Percentiles rank a stretch among this genome's conserved stretches.
Evolutionary conservation across 2,797 vertebrate genomes (phyloP).

Genomic region (Lophius americanus): DNA sequence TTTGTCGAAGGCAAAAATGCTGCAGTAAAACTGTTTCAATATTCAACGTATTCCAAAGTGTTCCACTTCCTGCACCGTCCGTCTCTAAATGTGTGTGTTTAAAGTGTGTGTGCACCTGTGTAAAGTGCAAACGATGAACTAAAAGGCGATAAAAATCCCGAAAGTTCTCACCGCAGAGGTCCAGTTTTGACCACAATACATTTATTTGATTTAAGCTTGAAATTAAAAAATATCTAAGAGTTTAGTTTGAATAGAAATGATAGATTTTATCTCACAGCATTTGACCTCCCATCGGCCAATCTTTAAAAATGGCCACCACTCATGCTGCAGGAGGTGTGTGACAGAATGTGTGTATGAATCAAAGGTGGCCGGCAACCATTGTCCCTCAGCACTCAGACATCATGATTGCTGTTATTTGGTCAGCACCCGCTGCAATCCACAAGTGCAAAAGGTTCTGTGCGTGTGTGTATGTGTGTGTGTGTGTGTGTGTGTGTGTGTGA

Average conservation of each 20-base stretch:
- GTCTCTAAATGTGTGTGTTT: background rate
- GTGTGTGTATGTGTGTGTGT: conserved; percentile 28
- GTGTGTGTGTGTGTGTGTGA: conserved; percentile 24
- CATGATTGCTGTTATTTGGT: conserved; percentile 76
- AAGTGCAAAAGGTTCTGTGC: conserved; percentile 35
- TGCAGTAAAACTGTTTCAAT: no score
- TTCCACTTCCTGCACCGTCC: background rate
- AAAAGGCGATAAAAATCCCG: conserved; percentile 1
- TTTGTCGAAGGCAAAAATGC: no score
- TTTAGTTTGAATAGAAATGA: background rate
- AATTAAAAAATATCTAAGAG: background rate
- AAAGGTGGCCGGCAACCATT: conserved; percentile 58
- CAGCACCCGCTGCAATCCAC: conserved; percentile 68
- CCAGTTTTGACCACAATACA: no score
- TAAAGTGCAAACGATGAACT: conserved; percentile 5
- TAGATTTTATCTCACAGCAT: background rate
- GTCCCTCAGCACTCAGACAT: conserved; percentile 68
- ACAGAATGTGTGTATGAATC: conserved; percentile 35
- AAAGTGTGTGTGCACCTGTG: no score
- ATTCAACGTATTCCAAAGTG: no score
- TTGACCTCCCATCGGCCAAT: conserved; percentile 30
- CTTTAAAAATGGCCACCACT: conserved; percentile 8
- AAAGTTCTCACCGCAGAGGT: background rate
- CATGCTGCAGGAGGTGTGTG: conserved; percentile 32
- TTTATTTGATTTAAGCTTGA: background rate